These are phyloP conservation scores for Chloromyia formosa DNA, from an alignment of 2,888 invertebrate genomes.

Conservation along the genomic window DNA sequence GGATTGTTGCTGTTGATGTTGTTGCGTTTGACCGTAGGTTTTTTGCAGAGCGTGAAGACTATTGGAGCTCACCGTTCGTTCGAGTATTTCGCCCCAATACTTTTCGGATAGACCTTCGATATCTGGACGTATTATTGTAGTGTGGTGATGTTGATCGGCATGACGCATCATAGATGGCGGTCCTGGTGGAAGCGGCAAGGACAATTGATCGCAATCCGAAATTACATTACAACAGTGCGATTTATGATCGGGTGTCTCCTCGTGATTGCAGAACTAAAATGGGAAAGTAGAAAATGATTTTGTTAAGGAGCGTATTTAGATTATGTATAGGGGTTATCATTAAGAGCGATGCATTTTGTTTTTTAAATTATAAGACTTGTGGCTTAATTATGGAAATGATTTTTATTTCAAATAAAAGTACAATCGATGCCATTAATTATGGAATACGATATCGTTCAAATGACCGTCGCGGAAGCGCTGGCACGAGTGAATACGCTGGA, in stretches of 20 bases:
- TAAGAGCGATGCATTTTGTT: no score
- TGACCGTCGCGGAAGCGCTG: no score
- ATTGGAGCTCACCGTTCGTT: constrained; percentile 78
- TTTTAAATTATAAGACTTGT: no score
- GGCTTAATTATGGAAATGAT: no score
- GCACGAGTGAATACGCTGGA: no score
- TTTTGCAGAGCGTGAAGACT: constrained; percentile 76
- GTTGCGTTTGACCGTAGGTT: constrained; percentile 57
- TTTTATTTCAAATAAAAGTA: no score
- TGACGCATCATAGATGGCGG: constrained; percentile 55
- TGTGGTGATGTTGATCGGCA: constrained; percentile 55
- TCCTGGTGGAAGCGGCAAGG: constrained; percentile 62
- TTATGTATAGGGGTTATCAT: background rate
- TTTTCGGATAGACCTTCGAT: constrained; percentile 76
- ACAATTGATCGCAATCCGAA: constrained; percentile 63
- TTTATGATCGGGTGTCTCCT: constrained; percentile 62
- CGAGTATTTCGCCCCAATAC: constrained; percentile 81
- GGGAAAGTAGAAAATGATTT: constrained; percentile 36
- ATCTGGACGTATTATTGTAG: constrained; percentile 64
- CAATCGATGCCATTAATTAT: no score
- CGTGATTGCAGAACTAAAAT: constrained; percentile 60
- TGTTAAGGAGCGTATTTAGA: no score
- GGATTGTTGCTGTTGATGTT: constrained; percentile 55
- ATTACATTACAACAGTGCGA: constrained; percentile 60
- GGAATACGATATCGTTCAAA: no score